These are phyloP conservation scores for Augochlora pura DNA, from an alignment of 1,140 invertebrate genomes.

Conservation along the genomic window DNA sequence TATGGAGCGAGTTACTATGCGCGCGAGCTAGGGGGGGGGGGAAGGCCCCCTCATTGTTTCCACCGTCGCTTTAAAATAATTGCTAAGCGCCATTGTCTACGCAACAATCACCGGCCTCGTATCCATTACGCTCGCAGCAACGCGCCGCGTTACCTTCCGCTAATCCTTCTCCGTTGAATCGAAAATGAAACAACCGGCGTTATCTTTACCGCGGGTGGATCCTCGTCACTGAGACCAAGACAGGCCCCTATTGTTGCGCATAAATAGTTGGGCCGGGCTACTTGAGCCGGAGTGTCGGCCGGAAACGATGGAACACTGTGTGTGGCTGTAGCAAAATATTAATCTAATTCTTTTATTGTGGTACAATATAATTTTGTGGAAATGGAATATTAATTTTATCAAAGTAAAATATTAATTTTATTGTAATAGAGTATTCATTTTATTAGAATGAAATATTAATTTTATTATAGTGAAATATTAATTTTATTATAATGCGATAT, in stretches of 20 bases:
- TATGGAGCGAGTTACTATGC: conserved; percentile 37
- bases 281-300: neutral
- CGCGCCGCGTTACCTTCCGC: conserved; percentile 7
- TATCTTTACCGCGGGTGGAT: neutral
- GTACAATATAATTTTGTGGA: too few species aligned
- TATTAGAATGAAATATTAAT: too few species aligned
- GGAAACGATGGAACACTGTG: too few species aligned
- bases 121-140: conserved; percentile 25
- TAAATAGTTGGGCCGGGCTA: neutral
- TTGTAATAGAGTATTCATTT: too few species aligned
- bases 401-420: too few species aligned
- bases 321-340: too few species aligned
- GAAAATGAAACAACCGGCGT: conserved; percentile 24
- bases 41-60: conserved; percentile 41
- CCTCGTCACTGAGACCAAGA: neutral
- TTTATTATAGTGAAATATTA: too few species aligned
- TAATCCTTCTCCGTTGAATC: conserved; percentile 23
- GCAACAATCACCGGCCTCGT: conserved; percentile 30
- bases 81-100: conserved; percentile 35
- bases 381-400: too few species aligned
- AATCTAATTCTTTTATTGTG: too few species aligned
- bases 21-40: too few species aligned
- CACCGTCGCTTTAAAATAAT: conserved; percentile 44
- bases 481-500: too few species aligned
- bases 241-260: neutral